Base-by-base conservation (phyloP, 2,113 vertebrate genomes). In the Phainopepla nitens region DNA sequence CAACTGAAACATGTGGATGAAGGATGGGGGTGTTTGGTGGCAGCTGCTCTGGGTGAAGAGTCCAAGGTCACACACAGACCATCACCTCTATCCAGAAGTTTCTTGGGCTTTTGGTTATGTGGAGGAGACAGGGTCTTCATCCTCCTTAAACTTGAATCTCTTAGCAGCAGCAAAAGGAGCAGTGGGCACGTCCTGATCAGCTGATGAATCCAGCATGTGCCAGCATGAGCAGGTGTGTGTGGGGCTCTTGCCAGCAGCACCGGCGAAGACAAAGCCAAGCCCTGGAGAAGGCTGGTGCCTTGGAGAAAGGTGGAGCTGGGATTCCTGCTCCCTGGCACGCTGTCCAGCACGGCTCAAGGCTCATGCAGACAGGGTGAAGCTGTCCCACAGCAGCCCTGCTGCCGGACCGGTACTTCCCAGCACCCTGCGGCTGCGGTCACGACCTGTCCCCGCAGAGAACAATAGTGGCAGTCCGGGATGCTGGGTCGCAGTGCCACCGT, bases 401-500 rank as follows among this genome's bases (percentile, higher is more conserved):
- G 45, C 36, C 15, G 28, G 44, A 4, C 45, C 49, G 22, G 19
- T 5, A 3, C 21, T 42, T 49, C 13, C 49, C 62, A 18, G 42
- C 23, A 6, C 33, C 44, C 71, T 25, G 36, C 7, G 28, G 44
- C 75, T 31, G 41, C 2, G 21, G 42, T 21, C 57, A 39, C 25
- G 3, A 13, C 58, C 39, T 2, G 7, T 44, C 60, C 81, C 70
- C 51, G 1, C 2, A 0, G 33, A 57, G 33, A 79, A 4, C 39
- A 13, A 2, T 0, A 4, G 69, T 58, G 82, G 15, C 82, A 49
- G 11, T 1, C 4, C 31, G 5, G 88, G 92, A 56, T 1, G 20
- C 88, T 95, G 82, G 88, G 56, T 82, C 68, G 3, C 87, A 94
- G 90, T 96, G 94, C 95, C 94, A 95, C 90, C 93, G 1, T 94